Percentiles rank a stretch among this genome's conserved stretches.
Conservation (phyloP, 2,113 vertebrate genomes). For the Girardinichthys multiradiatus region DNA sequence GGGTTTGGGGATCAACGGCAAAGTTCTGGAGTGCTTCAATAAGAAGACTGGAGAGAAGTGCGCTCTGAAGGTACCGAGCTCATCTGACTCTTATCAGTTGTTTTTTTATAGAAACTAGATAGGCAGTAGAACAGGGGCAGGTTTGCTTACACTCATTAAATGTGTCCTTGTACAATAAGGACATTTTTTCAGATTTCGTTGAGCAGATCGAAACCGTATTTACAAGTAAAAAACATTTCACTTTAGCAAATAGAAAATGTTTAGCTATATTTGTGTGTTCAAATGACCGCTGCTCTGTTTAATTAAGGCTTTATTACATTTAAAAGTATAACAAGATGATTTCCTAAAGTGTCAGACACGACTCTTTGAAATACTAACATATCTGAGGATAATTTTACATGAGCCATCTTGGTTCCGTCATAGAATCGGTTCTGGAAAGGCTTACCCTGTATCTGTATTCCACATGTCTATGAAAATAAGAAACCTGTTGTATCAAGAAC, state of each 20-base stretch:
- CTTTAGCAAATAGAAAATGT: background rate
- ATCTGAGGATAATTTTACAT: no score
- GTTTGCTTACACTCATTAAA: background rate
- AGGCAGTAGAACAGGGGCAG: background rate
- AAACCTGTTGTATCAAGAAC: background rate
- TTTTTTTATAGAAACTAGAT: background rate
- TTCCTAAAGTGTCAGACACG: background rate
- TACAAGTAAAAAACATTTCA: background rate
- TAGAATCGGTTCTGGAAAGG: background rate
- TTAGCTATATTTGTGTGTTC: background rate
- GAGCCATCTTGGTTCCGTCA: no score
- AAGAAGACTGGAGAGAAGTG: slow-evolving; percentile 92
- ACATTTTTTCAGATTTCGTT: background rate
- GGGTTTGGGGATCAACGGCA: slow-evolving; percentile 96
- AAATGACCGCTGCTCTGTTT: background rate
- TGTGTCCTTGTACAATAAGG: background rate
- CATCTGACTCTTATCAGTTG: slow-evolving; percentile 1
- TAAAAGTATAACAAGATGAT: background rate
- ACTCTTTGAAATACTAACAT: no score
- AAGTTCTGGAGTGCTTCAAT: slow-evolving; percentile 92
- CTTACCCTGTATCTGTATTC: background rate
- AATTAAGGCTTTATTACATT: background rate
- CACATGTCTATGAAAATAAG: background rate
- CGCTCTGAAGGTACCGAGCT: slow-evolving; percentile 87
- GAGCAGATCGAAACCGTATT: background rate